Evolutionary conservation across 2,113 vertebrate species (phyloP).

Genomic region (Heterotis niloticus): DNA sequence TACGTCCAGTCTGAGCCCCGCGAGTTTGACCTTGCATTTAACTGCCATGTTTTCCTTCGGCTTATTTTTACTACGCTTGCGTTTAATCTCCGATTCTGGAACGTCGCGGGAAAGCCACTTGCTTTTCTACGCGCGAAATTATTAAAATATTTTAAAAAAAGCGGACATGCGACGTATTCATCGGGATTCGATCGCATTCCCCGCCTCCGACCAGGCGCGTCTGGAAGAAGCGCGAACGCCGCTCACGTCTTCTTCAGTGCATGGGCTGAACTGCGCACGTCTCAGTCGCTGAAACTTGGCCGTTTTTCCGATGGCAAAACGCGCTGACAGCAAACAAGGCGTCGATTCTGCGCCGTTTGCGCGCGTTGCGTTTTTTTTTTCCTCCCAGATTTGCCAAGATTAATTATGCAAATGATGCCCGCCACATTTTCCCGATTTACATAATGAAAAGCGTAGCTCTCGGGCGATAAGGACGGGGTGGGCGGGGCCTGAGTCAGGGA

Average conservation of each 20-base stretch:
- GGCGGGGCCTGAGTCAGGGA: background rate
- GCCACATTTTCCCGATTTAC: constrained; percentile 19
- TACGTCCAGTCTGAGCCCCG: too few relatives aligned
- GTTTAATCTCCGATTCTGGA: too few relatives aligned
- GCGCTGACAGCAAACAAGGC: background rate
- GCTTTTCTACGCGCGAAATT: too few relatives aligned
- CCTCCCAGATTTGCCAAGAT: constrained; percentile 16
- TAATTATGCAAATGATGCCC: constrained; percentile 23
- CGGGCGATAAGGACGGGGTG: constrained; percentile 5
- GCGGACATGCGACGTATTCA: background rate
- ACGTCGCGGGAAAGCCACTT: too few relatives aligned
- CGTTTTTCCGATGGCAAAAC: background rate
- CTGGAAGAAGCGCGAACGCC: background rate
- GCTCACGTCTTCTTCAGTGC: background rate
- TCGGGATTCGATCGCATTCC: background rate
- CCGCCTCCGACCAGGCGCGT: background rate
- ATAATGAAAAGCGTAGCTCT: constrained; percentile 21
- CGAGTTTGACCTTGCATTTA: too few relatives aligned
- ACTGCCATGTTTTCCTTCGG: too few relatives aligned
- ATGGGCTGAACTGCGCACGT: background rate
- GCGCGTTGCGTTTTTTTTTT: background rate
- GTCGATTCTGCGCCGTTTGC: constrained; percentile 1
- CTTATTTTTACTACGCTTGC: too few relatives aligned
- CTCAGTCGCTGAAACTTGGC: background rate
- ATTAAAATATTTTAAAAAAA: too few relatives aligned